These are phyloP conservation scores for Emydura subglobosa DNA, from an alignment of 2,113 vertebrate genomes.

Conservation along the genomic window DNA sequence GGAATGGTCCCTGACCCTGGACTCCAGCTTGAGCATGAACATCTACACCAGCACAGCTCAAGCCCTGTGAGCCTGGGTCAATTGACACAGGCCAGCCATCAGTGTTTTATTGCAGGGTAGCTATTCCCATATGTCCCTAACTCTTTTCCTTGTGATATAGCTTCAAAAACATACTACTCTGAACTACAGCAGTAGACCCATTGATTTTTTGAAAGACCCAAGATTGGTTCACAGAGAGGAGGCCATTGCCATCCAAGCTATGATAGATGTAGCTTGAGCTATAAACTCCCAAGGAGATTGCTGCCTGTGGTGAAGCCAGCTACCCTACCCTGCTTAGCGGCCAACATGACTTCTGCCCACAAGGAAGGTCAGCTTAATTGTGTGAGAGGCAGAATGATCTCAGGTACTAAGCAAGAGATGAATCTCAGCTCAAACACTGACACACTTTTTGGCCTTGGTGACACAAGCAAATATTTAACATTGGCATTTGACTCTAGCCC, in stretches of 20 bases:
- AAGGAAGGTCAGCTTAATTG: not conserved
- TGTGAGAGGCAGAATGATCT: not conserved
- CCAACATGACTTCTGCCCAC: not conserved
- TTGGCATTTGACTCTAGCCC: not conserved
- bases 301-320: not conserved
- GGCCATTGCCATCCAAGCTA: not conserved
- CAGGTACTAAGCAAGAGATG: not conserved
- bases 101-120: not conserved
- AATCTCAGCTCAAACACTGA: not conserved
- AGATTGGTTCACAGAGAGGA: fast-evolving
- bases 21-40: too few species aligned
- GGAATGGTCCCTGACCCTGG: not conserved
- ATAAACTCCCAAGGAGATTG: not conserved
- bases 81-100: not conserved
- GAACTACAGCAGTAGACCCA: not conserved
- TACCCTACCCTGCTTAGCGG: fast-evolving
- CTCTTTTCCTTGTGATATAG: not conserved
- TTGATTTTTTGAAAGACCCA: not conserved
- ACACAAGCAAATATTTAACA: not conserved
- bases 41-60: not conserved
- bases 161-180: not conserved
- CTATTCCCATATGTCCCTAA: not conserved
- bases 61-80: too few species aligned
- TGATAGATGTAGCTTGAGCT: not conserved
- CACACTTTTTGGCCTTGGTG: not conserved